These are phyloP conservation scores for Saccostrea echinata DNA, from an alignment of 1,140 invertebrate genomes.

Conservation along the genomic window DNA sequence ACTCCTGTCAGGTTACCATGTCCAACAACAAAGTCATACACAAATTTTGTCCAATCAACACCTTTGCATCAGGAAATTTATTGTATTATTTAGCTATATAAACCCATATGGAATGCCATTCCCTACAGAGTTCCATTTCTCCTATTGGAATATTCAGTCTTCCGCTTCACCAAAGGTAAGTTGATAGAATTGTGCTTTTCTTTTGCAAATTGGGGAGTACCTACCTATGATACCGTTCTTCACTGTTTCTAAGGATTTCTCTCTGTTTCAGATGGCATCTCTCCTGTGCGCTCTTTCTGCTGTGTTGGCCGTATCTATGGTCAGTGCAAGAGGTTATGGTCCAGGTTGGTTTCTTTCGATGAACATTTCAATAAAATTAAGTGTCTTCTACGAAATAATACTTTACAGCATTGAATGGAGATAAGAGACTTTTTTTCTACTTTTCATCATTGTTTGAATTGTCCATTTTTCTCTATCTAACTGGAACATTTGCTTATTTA, in stretches of 20 bases:
- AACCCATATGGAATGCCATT: neutral
- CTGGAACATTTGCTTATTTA: neutral
- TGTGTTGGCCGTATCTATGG: neutral
- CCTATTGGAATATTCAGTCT: constrained; percentile 12
- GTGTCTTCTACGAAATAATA: neutral
- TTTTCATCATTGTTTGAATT: neutral
- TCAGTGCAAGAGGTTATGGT: neutral
- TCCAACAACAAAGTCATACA: constrained; percentile 10
- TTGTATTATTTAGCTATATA: neutral
- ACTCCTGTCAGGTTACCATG: neutral
- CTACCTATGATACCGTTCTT: neutral
- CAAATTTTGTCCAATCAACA: neutral
- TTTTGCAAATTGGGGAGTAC: neutral
- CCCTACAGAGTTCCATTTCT: neutral
- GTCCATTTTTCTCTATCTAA: neutral
- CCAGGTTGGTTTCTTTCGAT: neutral
- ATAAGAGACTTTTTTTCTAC: neutral
- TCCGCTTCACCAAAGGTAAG: constrained; percentile 17
- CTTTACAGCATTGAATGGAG: neutral
- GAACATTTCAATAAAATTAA: too few relatives aligned
- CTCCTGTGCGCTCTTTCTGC: neutral
- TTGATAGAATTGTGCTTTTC: neutral
- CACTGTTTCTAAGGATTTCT: neutral
- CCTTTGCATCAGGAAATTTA: neutral
- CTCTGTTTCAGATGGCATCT: neutral